Evolutionary conservation across 2,797 vertebrate species (phyloP).

Genomic region (Poliocrania exsul): DNA sequence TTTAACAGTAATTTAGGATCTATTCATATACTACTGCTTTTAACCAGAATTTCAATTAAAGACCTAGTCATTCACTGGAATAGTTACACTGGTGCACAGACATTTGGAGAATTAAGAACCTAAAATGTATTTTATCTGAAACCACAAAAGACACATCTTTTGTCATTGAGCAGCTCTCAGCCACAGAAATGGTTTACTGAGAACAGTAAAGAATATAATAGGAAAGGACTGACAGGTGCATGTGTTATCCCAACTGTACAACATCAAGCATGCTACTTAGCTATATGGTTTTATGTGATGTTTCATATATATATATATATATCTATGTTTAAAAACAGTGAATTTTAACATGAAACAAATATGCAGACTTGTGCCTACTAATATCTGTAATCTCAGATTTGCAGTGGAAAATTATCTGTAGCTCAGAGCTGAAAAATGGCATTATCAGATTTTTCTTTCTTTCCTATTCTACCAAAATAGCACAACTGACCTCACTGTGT

Average conservation of each 20-base stretch:
- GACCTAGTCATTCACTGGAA: neutral
- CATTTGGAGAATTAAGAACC: neutral
- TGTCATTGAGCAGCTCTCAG: neutral
- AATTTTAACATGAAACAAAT: neutral
- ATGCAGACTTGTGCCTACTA: neutral
- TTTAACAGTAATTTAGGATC: neutral
- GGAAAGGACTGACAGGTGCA: neutral
- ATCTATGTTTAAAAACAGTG: neutral
- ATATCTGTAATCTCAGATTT: neutral
- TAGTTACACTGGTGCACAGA: neutral
- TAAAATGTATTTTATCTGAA: neutral
- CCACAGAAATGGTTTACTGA: neutral
- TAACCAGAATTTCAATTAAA: neutral
- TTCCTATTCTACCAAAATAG: constrained; percentile 39
- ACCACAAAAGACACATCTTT: neutral
- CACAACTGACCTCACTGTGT: neutral
- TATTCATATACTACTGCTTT: neutral
- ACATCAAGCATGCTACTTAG: neutral
- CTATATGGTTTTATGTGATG: neutral
- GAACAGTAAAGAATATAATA: neutral
- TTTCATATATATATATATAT: neutral
- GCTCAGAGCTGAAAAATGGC: neutral
- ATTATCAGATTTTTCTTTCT: neutral
- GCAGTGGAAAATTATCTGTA: neutral
- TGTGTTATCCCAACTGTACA: neutral